Conservation (phyloP, 2,113 vertebrate species). For the Esox niger region DNA sequence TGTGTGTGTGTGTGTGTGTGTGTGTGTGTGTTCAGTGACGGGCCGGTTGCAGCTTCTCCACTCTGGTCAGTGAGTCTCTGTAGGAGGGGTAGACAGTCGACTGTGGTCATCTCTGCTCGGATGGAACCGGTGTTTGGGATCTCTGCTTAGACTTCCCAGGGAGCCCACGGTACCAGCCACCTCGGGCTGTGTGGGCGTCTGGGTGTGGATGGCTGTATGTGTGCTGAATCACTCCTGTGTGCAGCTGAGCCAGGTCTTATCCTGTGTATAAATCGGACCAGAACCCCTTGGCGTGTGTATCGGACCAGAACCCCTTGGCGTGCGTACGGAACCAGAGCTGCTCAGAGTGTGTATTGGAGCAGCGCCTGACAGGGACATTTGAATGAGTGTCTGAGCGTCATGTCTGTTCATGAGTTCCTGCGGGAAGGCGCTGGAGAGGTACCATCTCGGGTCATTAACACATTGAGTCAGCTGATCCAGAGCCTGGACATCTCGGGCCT, state of each 20-base stretch:
- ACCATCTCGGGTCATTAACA: constrained; percentile 64
- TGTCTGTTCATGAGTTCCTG: constrained; percentile 75
- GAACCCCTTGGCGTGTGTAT: constrained; percentile 29
- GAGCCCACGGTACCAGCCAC: too few species aligned
- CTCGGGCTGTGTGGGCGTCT: too few species aligned
- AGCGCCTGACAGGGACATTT: too few species aligned
- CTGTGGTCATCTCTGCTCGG: neutral
- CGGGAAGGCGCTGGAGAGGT: constrained; percentile 68
- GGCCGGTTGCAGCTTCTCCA: constrained; percentile 38
- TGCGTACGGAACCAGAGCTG: too few species aligned
- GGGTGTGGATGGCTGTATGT: neutral
- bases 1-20: constrained; percentile 8
- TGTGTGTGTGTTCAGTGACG: constrained; percentile 11
- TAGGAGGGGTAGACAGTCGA: constrained; percentile 36
- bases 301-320: constrained; percentile 40
- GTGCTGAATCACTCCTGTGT: constrained; percentile 12
- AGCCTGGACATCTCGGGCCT: constrained; percentile 70
- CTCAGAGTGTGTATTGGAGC: constrained; percentile 30
- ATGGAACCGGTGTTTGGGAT: neutral
- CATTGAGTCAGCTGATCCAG: constrained; percentile 70
- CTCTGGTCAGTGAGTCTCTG: constrained; percentile 32
- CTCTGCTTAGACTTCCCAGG: too few species aligned
- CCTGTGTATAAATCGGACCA: constrained; percentile 14
- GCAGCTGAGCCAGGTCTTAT: constrained; percentile 12
- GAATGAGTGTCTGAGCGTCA: constrained; percentile 36